These are phyloP conservation scores for Sarotherodon lohbergeri DNA, from an alignment of 2,113 vertebrate genomes.

Conservation along the genomic window DNA sequence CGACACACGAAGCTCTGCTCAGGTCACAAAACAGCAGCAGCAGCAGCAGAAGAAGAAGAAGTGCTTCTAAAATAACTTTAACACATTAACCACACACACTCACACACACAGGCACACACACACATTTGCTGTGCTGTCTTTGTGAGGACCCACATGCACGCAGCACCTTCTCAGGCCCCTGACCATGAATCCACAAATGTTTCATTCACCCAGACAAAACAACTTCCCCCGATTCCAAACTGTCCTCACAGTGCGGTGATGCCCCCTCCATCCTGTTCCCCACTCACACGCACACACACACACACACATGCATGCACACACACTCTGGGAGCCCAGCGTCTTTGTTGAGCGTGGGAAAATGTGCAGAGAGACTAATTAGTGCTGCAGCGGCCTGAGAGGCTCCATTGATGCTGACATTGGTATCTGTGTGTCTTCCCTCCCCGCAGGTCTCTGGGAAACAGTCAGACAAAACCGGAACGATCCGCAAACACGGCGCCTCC, in stretches of 20 bases:
- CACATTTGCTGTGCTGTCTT: neutral
- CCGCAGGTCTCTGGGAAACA: conserved; percentile 63
- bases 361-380: conserved; percentile 27
- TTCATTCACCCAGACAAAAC: neutral
- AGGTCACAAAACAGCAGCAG: no score
- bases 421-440: neutral
- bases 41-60: no score
- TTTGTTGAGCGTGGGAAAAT: conserved; percentile 62
- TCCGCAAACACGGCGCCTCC: conserved; percentile 53
- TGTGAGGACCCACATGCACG: neutral
- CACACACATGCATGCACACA: neutral
- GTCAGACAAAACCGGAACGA: conserved; percentile 46
- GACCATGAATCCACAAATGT: neutral
- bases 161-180: neutral
- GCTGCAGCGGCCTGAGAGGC: conserved; percentile 14
- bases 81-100: no score
- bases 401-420: conserved; percentile 33
- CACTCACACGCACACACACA: neutral
- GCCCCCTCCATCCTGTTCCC: neutral
- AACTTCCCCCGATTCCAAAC: neutral
- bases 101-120: neutral
- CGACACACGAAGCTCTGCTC: no score
- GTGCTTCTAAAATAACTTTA: no score
- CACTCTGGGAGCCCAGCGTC: neutral
- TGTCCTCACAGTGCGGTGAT: neutral